phyloP scores from a whole-genome alignment of 2,113 vertebrate species.

The Mionectes macconnelli region DNA sequence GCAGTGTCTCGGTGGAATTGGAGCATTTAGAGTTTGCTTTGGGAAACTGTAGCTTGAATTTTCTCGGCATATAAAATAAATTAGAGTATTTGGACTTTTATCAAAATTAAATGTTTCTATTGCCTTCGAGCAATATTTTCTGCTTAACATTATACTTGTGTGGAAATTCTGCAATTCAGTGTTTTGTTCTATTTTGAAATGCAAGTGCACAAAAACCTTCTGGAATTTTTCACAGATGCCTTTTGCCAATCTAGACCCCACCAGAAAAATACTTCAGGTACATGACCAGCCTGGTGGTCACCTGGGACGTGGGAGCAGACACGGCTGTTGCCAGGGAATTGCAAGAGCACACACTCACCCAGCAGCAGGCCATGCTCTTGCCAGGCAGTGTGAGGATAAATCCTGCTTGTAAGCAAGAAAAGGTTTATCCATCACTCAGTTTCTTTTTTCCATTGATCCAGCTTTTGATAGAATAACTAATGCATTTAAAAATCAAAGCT shows the following conservation, averaged over 20 bases:
- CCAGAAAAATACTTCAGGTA: background rate
- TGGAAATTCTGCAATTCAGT: background rate
- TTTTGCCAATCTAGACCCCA: background rate
- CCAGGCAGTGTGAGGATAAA: background rate
- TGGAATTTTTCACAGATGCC: background rate
- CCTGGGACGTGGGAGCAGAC: background rate
- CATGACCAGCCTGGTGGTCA: background rate
- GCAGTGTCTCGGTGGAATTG: background rate
- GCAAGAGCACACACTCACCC: background rate
- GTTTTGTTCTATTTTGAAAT: background rate
- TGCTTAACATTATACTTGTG: background rate
- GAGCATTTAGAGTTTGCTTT: background rate
- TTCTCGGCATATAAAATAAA: background rate
- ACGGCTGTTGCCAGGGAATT: background rate
- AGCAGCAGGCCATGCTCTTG: background rate
- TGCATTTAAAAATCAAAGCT: slow-evolving; percentile 47
- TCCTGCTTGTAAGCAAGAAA: background rate
- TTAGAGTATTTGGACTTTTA: background rate
- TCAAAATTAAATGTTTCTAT: slow-evolving; percentile 9
- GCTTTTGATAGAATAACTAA: background rate
- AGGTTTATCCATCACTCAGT: background rate
- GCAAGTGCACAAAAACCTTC: background rate
- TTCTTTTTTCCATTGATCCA: background rate
- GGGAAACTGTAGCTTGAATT: background rate
- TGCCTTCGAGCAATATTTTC: background rate